Evolutionary conservation across 92 coral and sea anemone species (phyloP).

Genomic region (Bergia sp.): DNA sequence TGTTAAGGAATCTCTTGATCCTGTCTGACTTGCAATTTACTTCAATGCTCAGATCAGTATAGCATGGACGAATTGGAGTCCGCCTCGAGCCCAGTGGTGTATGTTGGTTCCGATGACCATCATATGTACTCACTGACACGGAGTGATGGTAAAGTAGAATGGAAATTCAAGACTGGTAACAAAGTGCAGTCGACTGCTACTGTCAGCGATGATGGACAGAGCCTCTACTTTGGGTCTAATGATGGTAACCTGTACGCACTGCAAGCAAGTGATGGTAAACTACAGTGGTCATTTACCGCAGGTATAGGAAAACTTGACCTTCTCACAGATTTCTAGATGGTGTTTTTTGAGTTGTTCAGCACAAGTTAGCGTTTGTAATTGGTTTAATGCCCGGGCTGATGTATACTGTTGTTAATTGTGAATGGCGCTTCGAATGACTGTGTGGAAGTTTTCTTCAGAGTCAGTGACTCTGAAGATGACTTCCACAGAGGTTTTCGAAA

Average conservation of each 20-base stretch:
- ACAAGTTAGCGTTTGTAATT: no score
- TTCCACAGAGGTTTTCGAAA: no score
- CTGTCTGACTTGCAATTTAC: not conserved
- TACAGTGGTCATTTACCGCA: slow-evolving; percentile 57
- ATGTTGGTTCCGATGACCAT: slow-evolving; percentile 84
- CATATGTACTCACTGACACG: slow-evolving; percentile 72
- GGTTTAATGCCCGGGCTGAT: no score
- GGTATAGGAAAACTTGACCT: not conserved
- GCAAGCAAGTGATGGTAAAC: slow-evolving; percentile 61
- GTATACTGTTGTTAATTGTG: no score
- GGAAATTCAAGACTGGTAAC: slow-evolving; percentile 76
- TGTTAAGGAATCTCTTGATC: no score
- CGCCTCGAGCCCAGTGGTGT: slow-evolving; percentile 54
- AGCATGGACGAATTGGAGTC: slow-evolving; percentile 11
- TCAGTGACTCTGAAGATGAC: no score
- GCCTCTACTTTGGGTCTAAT: slow-evolving; percentile 72
- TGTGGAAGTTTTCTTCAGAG: no score
- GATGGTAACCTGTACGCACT: slow-evolving; percentile 74
- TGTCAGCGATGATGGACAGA: slow-evolving; percentile 72
- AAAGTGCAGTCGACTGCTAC: slow-evolving; percentile 73
- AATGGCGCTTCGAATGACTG: no score
- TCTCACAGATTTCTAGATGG: not conserved
- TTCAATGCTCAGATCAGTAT: slow-evolving; percentile 11
- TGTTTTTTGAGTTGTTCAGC: not conserved
- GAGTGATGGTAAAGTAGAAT: slow-evolving; percentile 60